Percentiles rank a stretch among this genome's conserved stretches.
Conservation (phyloP, 2,888 invertebrate genomes). For the Chalcis sispes region DNA sequence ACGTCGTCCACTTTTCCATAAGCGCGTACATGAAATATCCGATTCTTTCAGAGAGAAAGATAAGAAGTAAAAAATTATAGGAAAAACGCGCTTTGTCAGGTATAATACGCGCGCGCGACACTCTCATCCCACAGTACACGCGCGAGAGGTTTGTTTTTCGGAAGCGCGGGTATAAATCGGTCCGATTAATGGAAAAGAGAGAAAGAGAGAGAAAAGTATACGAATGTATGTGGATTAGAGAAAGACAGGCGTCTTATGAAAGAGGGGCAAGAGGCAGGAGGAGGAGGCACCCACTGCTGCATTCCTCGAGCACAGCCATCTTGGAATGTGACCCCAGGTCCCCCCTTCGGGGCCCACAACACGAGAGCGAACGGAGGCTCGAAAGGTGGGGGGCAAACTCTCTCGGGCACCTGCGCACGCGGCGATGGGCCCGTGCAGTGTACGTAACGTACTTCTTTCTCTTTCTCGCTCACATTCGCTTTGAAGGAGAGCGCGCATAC, state of each 20-base stretch:
- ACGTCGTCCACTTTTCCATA: conserved; percentile 27
- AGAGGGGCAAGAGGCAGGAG: conserved; percentile 71
- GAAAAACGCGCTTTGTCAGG: neutral
- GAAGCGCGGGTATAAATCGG: too few species aligned
- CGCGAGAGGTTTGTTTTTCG: neutral
- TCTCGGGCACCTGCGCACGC: conserved; percentile 38
- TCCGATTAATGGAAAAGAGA: neutral
- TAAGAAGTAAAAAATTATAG: neutral
- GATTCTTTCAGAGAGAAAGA: neutral
- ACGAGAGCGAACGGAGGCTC: too few species aligned
- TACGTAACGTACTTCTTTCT: too few species aligned
- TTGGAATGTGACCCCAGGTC: conserved; percentile 77
- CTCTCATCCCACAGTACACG: neutral
- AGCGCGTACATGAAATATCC: neutral
- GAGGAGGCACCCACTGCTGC: conserved; percentile 74
- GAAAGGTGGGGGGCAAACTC: conserved; percentile 12
- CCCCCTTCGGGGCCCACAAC: conserved; percentile 64
- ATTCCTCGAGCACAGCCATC: conserved; percentile 76
- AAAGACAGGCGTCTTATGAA: conserved; percentile 57
- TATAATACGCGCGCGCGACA: neutral
- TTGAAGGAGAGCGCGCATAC: neutral
- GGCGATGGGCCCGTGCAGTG: too few species aligned
- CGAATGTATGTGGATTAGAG: neutral
- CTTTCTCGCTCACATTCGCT: neutral
- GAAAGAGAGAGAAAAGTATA: conserved; percentile 5